A percentile compares a stretch with the other conserved stretches of the same genome.
These are phyloP conservation scores for Clarias pachynema DNA, from an alignment of 2,797 vertebrate genomes.

Conservation along the genomic window DNA sequence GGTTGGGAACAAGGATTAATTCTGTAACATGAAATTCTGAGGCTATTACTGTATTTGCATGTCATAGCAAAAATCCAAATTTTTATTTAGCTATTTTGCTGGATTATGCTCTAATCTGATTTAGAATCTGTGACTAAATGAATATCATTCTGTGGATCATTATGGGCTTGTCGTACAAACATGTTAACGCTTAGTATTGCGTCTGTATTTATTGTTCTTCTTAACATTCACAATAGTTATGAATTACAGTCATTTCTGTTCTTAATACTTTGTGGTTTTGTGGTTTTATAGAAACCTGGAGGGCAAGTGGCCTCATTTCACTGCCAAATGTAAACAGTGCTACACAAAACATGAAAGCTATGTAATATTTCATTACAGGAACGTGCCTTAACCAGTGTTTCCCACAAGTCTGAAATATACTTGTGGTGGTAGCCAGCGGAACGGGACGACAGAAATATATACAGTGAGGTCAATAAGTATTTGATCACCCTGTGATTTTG, in stretches of 20 bases:
- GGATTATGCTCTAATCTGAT: background rate
- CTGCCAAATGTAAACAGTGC: background rate
- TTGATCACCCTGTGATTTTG: too few relatives aligned
- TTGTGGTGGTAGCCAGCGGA: too few relatives aligned
- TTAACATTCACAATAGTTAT: background rate
- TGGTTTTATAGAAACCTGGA: background rate
- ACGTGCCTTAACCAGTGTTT: background rate
- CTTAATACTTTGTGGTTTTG: background rate
- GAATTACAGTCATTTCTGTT: background rate
- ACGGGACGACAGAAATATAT: too few relatives aligned
- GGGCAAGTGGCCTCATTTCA: background rate
- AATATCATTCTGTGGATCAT: background rate
- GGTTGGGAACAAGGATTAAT: background rate
- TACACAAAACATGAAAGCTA: background rate
- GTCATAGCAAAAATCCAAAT: background rate
- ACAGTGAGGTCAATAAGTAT: too few relatives aligned
- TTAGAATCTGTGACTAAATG: background rate
- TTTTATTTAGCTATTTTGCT: background rate
- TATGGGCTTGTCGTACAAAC: background rate
- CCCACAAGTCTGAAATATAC: too few relatives aligned
- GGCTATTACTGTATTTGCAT: background rate
- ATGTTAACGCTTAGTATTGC: background rate
- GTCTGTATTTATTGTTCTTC: background rate
- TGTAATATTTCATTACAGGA: constrained; percentile 3
- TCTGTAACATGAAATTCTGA: background rate